Base-by-base conservation (phyloP, 2,888 invertebrate species). In the Apamea epomidion region DNA sequence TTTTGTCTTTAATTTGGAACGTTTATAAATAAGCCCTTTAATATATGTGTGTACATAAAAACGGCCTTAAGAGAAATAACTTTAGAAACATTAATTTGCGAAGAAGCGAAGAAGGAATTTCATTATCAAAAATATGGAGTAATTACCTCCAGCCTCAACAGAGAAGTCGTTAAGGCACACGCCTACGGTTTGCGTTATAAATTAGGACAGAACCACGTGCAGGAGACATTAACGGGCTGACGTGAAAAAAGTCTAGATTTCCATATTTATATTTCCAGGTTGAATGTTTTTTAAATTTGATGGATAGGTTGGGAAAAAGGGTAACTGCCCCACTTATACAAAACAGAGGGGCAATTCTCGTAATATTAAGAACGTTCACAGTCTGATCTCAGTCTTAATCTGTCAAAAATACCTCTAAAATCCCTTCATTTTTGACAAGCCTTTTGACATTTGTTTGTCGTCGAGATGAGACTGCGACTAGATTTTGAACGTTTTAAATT, bases 171-270 rank as follows among this genome's bases (percentile, higher is more conserved):
- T 82, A 83, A 68, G 65, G 60, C 51, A 32, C 3, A 37, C 25
- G n/a, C 0, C 2, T 37, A 58, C 60, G 32, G 60, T 37, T 60
- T 68, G 18, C 25, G 32, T 64, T 42, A 69, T 83, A 70, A 82
- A 83, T 83, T 78, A 78, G 64, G 69, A 10, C 25, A 7, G 32
- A 51, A 60, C 37, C 73, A 82, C 78, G 78, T 83, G 82, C 73
- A 32, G 45, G 42, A 74, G 51, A 74, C 65, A 65, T 32, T 78
- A 70, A 78, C 25, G 68, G 42, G 16, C 25, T 14, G 32, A 48
- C 16, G 54, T 4, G 2, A 69, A 45, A 71, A 69, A 29, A 32
- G 3, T 4, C 37, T 42, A 51, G n/a, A 71, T 54, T 60, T 71
- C 1, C 32, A 25, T 7, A 21, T 45, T 74, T 45, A 68, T 25